Conservation (phyloP, 2,888 invertebrate species). For the Megaustenia siamemsis region DNA sequence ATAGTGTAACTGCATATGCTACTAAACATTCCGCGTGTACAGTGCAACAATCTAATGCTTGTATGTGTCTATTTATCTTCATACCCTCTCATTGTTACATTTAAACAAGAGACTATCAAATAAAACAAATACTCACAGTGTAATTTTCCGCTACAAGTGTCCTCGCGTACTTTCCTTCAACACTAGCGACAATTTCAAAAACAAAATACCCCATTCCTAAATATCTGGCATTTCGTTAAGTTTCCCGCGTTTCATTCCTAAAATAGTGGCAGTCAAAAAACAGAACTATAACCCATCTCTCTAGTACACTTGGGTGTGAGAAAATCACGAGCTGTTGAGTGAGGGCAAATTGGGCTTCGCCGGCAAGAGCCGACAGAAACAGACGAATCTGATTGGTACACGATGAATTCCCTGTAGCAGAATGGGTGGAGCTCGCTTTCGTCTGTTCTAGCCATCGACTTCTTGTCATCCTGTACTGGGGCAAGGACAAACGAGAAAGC, state of each 20-base stretch:
- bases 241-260: neutral
- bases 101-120: too few species aligned
- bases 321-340: slow-evolving; percentile 4
- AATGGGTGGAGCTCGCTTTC: slow-evolving; percentile 33
- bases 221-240: neutral
- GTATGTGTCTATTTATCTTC: too few species aligned
- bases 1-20: too few species aligned
- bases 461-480: neutral
- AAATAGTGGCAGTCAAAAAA: neutral
- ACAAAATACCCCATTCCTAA: neutral
- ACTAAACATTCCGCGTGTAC: too few species aligned
- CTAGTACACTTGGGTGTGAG: neutral
- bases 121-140: neutral
- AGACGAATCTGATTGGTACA: slow-evolving; percentile 41
- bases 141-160: neutral
- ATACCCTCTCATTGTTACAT: too few species aligned
- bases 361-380: slow-evolving; percentile 25
- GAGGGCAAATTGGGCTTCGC: slow-evolving; percentile 17
- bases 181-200: neutral
- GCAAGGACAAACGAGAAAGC: slow-evolving; percentile 11
- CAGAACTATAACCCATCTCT: neutral
- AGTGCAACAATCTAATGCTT: too few species aligned
- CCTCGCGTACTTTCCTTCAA: neutral
- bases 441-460: slow-evolving; percentile 21
- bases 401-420: slow-evolving; percentile 3